phyloP scores from a whole-genome alignment of 2,113 vertebrate species.

The Petroica traversi region DNA sequence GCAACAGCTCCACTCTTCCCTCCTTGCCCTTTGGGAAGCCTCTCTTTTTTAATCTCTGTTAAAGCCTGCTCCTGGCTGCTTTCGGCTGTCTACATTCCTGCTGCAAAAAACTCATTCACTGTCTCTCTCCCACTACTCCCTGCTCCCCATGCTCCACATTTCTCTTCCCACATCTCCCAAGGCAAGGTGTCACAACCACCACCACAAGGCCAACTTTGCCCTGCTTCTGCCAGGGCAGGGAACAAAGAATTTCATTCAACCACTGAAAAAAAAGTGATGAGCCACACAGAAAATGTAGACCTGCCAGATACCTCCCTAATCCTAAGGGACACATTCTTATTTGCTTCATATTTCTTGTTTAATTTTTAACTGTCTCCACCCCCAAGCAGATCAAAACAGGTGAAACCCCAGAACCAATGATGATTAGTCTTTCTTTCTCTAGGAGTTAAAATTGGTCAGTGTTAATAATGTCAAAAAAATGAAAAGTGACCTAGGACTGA shows the following conservation, averaged over 20 bases:
- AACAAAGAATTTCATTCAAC: not conserved
- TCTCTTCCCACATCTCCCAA: fast-evolving
- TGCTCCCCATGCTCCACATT: not conserved
- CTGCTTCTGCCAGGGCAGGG: not conserved
- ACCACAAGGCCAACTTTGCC: not conserved
- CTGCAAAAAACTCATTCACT: fast-evolving
- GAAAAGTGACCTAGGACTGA: not conserved
- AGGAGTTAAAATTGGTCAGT: not conserved
- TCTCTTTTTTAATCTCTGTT: not conserved
- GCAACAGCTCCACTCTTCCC: not conserved
- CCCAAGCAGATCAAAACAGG: not conserved
- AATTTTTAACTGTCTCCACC: not conserved
- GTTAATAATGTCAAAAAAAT: not conserved
- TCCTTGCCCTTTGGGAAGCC: fast-evolving
- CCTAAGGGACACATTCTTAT: not conserved
- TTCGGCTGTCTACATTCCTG: not conserved
- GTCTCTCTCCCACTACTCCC: not conserved
- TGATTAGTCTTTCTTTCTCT: not conserved
- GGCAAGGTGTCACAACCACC: not conserved
- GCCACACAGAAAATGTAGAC: fast-evolving
- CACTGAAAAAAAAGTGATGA: not conserved
- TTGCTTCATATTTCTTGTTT: not conserved
- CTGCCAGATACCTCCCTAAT: not conserved
- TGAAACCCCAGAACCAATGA: not conserved
- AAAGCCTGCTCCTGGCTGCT: not conserved